Evolutionary conservation across 1,140 invertebrate genomes (phyloP), one percentile per base, ranked within the genome.

Genomic region (Drosophila orosa): DNA sequence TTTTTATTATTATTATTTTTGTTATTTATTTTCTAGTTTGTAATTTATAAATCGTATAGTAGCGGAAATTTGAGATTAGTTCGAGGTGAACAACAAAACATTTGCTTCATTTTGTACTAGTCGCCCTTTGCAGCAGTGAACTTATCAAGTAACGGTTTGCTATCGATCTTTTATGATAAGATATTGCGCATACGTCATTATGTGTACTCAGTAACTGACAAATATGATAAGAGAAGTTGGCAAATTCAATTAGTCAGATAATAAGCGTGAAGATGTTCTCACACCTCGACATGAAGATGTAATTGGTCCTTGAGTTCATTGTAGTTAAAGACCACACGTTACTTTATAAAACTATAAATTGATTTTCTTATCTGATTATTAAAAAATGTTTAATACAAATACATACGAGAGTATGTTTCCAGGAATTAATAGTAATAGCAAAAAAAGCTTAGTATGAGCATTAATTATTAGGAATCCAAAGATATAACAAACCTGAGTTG

Each of bases 141-240:
- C 48, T 22, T 37, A 47, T 63, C 58, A 13, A 17, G 35, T 47
- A 47, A 66, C 22, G 8, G n/a, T 33, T 12, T 44, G 13, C 29
- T 45, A 35, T 65, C 62, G 22, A 35, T 35, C 22, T 29, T 22
- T 47, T 29, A 7, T 10, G 63, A 66, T 66, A 66, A 66, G 63
- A 66, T 66, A 66, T 35, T 22, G 27, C 60, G 27, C 60, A 60
- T 29, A 52, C 29, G 12, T 31, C 10, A 7, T 17, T 31, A 31
- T 3, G 12, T 25, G n/a, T 60, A 42, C 19, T 19, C 19, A 33
- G 25, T 5, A 42, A 19, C 7, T 22, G 6, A 22, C 39, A 63
- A 44, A 19, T 29, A 33, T 25, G 62, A 65, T 63, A 66, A 66
- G 39, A 12, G 10, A 8, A 63, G 40, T 19, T 19, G 0, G n/a